Evolutionary conservation across 2,797 vertebrate genomes (phyloP).

Genomic region (Malurus splendens): DNA sequence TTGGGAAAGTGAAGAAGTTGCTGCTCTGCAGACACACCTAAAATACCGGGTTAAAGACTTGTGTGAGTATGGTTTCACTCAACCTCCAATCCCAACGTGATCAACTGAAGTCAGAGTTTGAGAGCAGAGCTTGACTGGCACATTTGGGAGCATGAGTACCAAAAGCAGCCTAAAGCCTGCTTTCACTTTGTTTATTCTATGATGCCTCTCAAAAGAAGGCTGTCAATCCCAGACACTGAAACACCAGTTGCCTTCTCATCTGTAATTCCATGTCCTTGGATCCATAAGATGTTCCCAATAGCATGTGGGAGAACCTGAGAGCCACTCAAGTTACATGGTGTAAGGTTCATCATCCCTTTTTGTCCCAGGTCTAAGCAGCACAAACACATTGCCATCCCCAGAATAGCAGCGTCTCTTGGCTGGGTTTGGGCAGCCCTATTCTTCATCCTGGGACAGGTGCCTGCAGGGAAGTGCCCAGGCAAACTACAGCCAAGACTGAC

Average conservation of each 20-base stretch:
- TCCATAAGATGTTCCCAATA: neutral
- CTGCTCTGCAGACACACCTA: neutral
- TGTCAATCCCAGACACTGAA: neutral
- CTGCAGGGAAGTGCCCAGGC: neutral
- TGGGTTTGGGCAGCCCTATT: neutral
- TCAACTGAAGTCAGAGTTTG: neutral
- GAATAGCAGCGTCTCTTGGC: neutral
- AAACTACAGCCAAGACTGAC: neutral
- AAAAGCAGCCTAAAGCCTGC: neutral
- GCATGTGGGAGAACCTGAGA: neutral
- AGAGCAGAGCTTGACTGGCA: neutral
- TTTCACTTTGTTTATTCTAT: neutral
- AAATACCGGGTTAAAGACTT: neutral
- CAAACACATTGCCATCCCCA: neutral
- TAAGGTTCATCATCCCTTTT: neutral
- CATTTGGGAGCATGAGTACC: neutral
- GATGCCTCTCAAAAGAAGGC: neutral
- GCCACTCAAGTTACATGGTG: neutral
- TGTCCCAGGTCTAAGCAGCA: neutral
- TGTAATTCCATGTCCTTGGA: neutral
- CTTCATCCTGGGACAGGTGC: neutral
- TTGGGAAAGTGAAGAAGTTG: neutral
- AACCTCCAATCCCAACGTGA: neutral
- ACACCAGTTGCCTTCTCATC: neutral
- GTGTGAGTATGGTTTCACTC: neutral